Evolutionary conservation across 2,797 vertebrate species (phyloP), one percentile per base, ranked within the genome.

Genomic region (Hyperoplus immaculatus): DNA sequence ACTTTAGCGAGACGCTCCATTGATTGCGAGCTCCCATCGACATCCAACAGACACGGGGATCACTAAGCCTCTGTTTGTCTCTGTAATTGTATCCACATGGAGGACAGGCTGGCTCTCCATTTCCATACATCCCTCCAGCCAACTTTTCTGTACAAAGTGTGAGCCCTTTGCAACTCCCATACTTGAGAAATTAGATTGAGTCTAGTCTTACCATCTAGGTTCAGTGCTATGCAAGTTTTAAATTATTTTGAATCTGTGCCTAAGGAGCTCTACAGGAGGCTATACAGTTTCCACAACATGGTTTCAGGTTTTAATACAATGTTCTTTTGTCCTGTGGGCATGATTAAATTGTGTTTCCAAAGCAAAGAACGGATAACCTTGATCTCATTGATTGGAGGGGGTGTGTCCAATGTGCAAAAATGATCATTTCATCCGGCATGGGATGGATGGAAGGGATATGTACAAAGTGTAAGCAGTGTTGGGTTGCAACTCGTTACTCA

Each of bases 1-100:
- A 69, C 83, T 80, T 85, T 14, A 75, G 75, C 53, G 84, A 86
- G 85, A 89, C 67, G 16, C 57, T 80, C 59, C 49, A 90, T 88
- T 89, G 88, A 93, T 91, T 81, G 66, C 50, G 38, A 84, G 64
- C 74, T 29, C 29, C 74, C 74, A 79, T 86, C 47, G 42, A 86
- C 82, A 75, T 91, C 85, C 77, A 82, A 75, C 76, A 83, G 83
- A 84, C 68, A 72, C 36, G 13, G 56, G 79, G 51, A 87, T 80
- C 77, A 53, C 57, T 78, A 61, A 87, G 71, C 68, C 81, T 82
- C 59, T 69, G 60, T 74, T 69, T 82, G 41, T 67, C 64, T 77
- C 54, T 75, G 65, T 77, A 89, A 88, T 60, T 86, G 62, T 49
- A 80, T 79, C 85, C 83, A 82, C 56, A 74, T 69, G 80, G 75